Evolutionary conservation across 2,888 invertebrate genomes (phyloP).

Genomic region (Nezara viridula): DNA sequence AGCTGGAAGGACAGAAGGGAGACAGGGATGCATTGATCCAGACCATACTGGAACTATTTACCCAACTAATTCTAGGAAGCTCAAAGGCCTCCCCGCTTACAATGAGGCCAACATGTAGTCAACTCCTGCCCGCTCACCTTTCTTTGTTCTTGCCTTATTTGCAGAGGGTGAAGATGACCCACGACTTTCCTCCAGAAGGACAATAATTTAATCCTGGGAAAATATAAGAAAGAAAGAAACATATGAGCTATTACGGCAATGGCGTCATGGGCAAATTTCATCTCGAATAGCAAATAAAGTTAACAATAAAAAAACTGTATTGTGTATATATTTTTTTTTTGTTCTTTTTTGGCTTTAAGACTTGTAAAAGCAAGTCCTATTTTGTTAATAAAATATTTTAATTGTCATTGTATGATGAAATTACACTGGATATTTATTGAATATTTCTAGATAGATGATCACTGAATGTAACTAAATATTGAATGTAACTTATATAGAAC

Average conservation of each 20-base stretch:
- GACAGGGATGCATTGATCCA: background rate
- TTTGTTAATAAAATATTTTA: too few species aligned
- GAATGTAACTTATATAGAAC: too few species aligned
- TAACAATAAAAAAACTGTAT: too few species aligned
- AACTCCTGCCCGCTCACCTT: background rate
- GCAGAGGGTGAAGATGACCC: background rate
- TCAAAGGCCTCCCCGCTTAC: background rate
- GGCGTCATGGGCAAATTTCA: too few species aligned
- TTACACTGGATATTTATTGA: too few species aligned
- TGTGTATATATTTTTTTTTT: too few species aligned
- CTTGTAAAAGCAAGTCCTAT: too few species aligned
- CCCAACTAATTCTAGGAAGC: background rate
- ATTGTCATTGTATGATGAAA: too few species aligned
- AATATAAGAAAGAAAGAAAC: background rate
- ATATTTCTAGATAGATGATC: too few species aligned
- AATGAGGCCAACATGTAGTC: background rate
- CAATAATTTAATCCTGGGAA: background rate
- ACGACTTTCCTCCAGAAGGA: background rate
- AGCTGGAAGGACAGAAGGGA: background rate
- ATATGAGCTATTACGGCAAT: background rate
- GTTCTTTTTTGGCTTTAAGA: too few species aligned
- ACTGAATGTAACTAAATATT: too few species aligned
- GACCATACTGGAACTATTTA: background rate
- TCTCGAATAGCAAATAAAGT: too few species aligned
- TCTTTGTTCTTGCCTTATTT: slow-evolving; percentile 30